Evolutionary conservation across 30 jellyfish, hydroid and myxozoan genomes (phyloP).

Genomic region (Pelagia noctiluca): DNA sequence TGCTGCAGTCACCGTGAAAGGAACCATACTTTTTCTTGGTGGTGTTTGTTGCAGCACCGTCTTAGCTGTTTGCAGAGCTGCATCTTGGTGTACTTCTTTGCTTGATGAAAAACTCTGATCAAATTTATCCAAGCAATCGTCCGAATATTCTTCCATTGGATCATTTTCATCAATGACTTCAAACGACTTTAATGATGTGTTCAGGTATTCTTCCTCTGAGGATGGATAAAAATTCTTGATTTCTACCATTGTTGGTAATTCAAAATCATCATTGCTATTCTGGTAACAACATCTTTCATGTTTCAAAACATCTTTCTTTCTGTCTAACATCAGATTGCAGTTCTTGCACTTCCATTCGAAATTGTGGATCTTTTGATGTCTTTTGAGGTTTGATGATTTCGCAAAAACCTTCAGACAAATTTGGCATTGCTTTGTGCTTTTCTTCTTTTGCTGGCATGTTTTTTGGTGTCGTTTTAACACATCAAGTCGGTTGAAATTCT

Average conservation of each 20-base stretch:
- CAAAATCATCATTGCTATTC: conserved; percentile 5
- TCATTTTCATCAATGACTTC: not conserved
- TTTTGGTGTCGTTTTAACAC: conserved; percentile 39
- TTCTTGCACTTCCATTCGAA: conserved; percentile 30
- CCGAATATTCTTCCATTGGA: not conserved
- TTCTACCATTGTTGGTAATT: conserved; percentile 35
- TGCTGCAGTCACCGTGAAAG: conserved; percentile 34
- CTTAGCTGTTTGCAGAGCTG: conserved; percentile 12
- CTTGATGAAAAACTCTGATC: conserved; percentile 25
- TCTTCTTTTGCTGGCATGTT: conserved; percentile 14
- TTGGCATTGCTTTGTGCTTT: conserved; percentile 29
- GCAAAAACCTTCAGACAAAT: conserved; percentile 25
- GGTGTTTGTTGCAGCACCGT: conserved; percentile 12
- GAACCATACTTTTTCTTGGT: conserved; percentile 14
- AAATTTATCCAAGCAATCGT: not conserved
- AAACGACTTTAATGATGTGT: conserved; percentile 17
- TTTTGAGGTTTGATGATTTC: conserved; percentile 13
- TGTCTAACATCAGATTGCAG: conserved; percentile 5
- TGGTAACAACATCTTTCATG: conserved; percentile 10
- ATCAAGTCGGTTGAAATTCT: conserved; percentile 26
- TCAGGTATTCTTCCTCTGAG: conserved; percentile 1
- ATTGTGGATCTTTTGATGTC: conserved; percentile 27
- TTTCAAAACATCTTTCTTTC: conserved; percentile 8
- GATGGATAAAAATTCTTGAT: conserved; percentile 1
- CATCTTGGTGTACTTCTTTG: conserved; percentile 19